Conservation (phyloP, 2,888 invertebrate species). For the Epistrophe grossulariae region DNA sequence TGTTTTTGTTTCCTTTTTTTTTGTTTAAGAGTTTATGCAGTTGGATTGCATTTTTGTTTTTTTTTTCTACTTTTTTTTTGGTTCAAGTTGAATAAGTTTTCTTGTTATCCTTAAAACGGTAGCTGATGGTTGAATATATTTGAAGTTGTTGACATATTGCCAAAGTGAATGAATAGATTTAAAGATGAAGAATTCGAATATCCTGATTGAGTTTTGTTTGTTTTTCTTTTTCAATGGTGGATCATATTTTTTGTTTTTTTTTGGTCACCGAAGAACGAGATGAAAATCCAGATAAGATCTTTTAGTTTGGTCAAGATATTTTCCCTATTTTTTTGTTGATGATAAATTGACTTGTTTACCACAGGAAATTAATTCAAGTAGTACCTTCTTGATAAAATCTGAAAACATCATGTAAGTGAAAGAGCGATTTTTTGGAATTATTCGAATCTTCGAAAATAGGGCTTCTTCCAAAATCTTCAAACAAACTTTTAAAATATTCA, state of each 20-base stretch:
- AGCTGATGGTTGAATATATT: slow-evolving; percentile 60
- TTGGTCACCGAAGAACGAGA: background rate
- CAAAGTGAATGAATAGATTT: slow-evolving; percentile 64
- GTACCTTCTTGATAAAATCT: background rate
- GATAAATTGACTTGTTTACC: background rate
- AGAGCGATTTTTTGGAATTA: background rate
- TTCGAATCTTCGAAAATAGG: background rate
- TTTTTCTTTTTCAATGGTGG: background rate
- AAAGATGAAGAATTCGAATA: slow-evolving; percentile 56
- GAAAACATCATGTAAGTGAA: background rate
- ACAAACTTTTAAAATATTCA: too few relatives aligned
- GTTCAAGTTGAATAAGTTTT: slow-evolving; percentile 47
- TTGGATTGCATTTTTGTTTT: slow-evolving; percentile 60
- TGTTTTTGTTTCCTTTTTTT: slow-evolving; percentile 5
- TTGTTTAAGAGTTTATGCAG: slow-evolving; percentile 48
- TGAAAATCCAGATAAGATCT: slow-evolving; percentile 24
- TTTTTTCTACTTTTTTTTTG: slow-evolving; percentile 14
- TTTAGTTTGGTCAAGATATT: slow-evolving; percentile 35
- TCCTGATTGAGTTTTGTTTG: slow-evolving; percentile 36
- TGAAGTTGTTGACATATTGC: slow-evolving; percentile 72
- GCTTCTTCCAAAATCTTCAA: too few relatives aligned
- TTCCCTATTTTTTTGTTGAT: background rate
- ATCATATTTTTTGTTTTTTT: background rate
- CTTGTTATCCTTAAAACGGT: slow-evolving; percentile 46
- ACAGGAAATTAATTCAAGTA: background rate